Percentiles rank a stretch among this genome's conserved stretches.
Conservation (phyloP, 2,113 vertebrate species). For the Ovibos moschatus region DNA sequence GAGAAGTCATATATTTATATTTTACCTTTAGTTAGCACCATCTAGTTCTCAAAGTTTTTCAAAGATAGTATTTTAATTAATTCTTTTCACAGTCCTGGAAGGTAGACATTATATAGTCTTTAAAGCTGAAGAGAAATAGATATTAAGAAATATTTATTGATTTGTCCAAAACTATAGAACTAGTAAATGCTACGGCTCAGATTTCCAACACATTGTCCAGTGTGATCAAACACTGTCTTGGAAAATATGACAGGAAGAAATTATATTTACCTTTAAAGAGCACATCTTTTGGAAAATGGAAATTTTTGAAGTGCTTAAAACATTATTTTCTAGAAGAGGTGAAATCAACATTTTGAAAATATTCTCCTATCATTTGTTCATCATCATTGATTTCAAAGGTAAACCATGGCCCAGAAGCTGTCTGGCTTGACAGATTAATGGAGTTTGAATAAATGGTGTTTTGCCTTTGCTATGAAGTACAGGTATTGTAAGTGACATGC, state of each 20-base stretch:
- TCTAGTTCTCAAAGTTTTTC: not conserved
- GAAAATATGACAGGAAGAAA: not conserved
- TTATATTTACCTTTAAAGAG: not conserved
- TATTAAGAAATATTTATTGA: not conserved
- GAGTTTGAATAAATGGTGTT: not conserved
- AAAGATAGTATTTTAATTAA: not conserved
- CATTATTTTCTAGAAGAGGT: not conserved
- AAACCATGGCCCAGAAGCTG: not conserved
- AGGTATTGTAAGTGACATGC: not conserved
- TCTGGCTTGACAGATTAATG: constrained; percentile 20
- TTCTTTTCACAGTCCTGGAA: not conserved
- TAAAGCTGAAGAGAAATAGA: not conserved
- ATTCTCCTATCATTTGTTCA: not conserved
- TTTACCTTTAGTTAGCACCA: not conserved
- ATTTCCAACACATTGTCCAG: not conserved
- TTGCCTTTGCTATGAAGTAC: constrained; percentile 25
- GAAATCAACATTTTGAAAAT: not conserved
- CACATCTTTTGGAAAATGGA: not conserved
- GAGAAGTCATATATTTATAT: not conserved
- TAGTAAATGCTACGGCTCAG: not conserved
- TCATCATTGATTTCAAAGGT: not conserved
- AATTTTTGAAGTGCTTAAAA: not conserved
- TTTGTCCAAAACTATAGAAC: not conserved
- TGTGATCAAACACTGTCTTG: not conserved
- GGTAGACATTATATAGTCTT: not conserved